Conservation (phyloP, 2,888 invertebrate species). For the Ditula angustiorana region DNA sequence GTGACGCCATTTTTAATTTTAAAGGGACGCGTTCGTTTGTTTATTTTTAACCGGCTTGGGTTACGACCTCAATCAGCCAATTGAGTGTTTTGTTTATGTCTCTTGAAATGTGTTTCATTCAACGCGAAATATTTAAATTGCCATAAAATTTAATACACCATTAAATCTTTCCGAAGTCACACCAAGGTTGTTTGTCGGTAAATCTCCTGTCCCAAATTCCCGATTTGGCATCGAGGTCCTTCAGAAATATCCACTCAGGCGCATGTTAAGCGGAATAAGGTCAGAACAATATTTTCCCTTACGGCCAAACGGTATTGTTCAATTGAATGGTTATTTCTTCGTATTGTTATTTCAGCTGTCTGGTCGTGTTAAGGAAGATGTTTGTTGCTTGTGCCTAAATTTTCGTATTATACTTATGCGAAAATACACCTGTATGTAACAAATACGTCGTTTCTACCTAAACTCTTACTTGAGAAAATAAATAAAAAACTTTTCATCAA, state of each 20-base stretch:
- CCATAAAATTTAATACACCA: constrained; percentile 28
- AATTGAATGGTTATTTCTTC: constrained; percentile 1
- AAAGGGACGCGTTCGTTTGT: constrained; percentile 8
- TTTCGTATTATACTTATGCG: background rate
- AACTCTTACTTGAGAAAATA: too few species aligned
- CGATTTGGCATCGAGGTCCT: constrained; percentile 32
- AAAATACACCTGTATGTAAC: too few species aligned
- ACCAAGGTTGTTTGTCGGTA: constrained; percentile 30
- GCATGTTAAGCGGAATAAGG: constrained; percentile 16
- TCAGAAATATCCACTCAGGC: constrained; percentile 20
- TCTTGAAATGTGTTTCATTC: constrained; percentile 32
- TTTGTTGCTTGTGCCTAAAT: background rate
- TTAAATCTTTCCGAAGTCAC: constrained; percentile 20
- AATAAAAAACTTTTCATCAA: too few species aligned
- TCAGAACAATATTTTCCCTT: constrained; percentile 20
- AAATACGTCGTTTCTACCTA: too few species aligned
- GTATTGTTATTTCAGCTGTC: constrained; percentile 13
- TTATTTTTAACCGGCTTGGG: constrained; percentile 13
- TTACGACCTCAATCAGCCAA: constrained; percentile 26
- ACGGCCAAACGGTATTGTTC: background rate
- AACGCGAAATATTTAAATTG: constrained; percentile 27
- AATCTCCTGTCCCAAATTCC: constrained; percentile 23
- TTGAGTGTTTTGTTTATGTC: constrained; percentile 38
- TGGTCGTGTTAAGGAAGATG: constrained; percentile 4
- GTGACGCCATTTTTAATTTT: constrained; percentile 28